Conservation (phyloP, 1,140 invertebrate genomes). For the Piezodorus guildinii region DNA sequence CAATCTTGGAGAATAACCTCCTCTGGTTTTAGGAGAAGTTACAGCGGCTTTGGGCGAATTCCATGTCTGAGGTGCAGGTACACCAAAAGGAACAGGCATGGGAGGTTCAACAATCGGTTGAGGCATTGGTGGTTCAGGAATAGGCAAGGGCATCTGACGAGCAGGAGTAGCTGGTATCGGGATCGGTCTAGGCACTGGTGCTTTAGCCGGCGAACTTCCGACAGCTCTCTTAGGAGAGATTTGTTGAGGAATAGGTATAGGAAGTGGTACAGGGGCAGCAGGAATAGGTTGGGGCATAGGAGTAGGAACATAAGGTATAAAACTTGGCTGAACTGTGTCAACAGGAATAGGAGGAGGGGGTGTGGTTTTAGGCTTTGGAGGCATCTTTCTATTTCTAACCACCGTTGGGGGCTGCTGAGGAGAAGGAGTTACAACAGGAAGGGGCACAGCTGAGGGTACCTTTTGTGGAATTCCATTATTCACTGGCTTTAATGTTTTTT, state of each 20-base stretch:
- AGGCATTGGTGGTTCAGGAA: constrained; percentile 1
- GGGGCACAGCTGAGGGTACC: neutral
- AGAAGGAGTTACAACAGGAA: neutral
- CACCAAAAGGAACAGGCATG: neutral
- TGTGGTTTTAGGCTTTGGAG: neutral
- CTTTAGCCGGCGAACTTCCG: neutral
- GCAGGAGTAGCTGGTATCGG: neutral
- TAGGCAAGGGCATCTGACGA: neutral
- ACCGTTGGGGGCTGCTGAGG: neutral
- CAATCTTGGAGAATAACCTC: neutral
- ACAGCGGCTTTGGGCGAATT: neutral
- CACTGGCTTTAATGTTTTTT: neutral
- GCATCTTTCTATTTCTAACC: neutral
- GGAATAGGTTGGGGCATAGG: neutral
- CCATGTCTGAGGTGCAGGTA: neutral
- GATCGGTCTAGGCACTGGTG: neutral
- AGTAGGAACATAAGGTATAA: neutral
- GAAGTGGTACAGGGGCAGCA: neutral
- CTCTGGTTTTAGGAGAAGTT: neutral
- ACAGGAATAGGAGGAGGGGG: neutral
- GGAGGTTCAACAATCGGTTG: constrained; percentile 3
- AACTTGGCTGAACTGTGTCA: neutral
- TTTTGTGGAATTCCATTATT: constrained; percentile 1
- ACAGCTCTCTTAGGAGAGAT: neutral
- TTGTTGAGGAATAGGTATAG: neutral